Percentiles rank a stretch among this genome's conserved stretches.
Conservation (phyloP, 64 coral and sea anemone genomes). For the Anthopleura sola region DNA sequence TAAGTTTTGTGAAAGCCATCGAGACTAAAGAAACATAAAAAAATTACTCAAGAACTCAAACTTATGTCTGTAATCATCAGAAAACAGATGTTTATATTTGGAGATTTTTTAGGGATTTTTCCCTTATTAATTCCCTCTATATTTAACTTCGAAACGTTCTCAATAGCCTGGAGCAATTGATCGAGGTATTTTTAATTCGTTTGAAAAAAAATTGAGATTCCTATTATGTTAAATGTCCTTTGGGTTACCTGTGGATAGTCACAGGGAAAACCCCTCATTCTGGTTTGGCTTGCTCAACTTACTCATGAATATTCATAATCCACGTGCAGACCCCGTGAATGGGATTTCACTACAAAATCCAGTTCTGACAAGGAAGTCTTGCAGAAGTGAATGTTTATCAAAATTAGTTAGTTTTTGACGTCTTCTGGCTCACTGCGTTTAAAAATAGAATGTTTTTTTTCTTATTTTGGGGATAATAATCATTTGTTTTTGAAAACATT, state of each 20-base stretch:
- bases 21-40: too few relatives aligned
- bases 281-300: slow-evolving; percentile 1
- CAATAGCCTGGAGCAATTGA: too few relatives aligned
- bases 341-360: slow-evolving; percentile 75
- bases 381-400: neutral
- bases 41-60: too few relatives aligned
- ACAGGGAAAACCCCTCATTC: slow-evolving; percentile 50
- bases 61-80: too few relatives aligned
- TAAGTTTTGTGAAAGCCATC: too few relatives aligned
- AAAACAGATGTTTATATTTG: too few relatives aligned
- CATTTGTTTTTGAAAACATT: slow-evolving; percentile 19
- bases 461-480: neutral
- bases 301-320: slow-evolving; percentile 47
- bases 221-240: neutral
- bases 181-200: neutral
- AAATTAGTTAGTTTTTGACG: neutral
- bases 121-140: too few relatives aligned
- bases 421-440: neutral
- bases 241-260: neutral
- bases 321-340: slow-evolving; percentile 86
- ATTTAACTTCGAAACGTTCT: too few relatives aligned
- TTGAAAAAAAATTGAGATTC: neutral
- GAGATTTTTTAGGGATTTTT: too few relatives aligned
- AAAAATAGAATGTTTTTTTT: slow-evolving; percentile 3
- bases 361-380: slow-evolving; percentile 2